phyloP scores from a whole-genome alignment of 2,113 vertebrate species.

The Chamaetylas fuelleborni region DNA sequence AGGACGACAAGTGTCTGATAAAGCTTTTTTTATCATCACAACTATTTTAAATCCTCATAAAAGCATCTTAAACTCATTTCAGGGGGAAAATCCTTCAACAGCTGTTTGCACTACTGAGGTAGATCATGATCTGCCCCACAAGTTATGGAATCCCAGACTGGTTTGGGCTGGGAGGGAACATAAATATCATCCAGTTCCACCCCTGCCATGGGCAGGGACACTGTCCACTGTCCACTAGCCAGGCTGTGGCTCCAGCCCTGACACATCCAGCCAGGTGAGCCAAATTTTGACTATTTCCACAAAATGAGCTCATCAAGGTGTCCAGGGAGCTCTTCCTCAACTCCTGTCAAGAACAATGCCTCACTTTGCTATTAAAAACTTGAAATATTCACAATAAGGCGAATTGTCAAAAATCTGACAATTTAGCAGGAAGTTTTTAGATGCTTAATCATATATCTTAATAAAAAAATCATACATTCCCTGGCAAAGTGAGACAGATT shows the following conservation, averaged over 20 bases:
- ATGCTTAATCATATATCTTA: conserved; percentile 40
- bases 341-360: conserved; percentile 1
- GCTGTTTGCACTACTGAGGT: background rate
- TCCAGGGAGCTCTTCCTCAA: background rate
- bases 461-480: conserved; percentile 39
- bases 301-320: background rate
- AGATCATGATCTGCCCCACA: background rate
- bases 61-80: background rate
- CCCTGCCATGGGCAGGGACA: background rate
- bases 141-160: accelerated
- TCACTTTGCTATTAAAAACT: background rate
- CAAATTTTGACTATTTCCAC: background rate
- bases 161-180: background rate
- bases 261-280: background rate
- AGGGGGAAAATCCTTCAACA: background rate
- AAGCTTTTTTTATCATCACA: background rate
- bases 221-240: accelerated
- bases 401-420: background rate
- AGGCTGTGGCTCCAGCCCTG: background rate
- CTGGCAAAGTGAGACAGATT: conserved; percentile 41
- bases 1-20: accelerated
- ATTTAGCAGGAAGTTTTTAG: conserved; percentile 37
- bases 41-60: background rate
- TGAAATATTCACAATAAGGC: background rate
- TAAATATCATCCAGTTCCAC: accelerated